These are phyloP conservation scores for Malacosoma neustria DNA, from an alignment of 2,888 invertebrate genomes.

Conservation along the genomic window DNA sequence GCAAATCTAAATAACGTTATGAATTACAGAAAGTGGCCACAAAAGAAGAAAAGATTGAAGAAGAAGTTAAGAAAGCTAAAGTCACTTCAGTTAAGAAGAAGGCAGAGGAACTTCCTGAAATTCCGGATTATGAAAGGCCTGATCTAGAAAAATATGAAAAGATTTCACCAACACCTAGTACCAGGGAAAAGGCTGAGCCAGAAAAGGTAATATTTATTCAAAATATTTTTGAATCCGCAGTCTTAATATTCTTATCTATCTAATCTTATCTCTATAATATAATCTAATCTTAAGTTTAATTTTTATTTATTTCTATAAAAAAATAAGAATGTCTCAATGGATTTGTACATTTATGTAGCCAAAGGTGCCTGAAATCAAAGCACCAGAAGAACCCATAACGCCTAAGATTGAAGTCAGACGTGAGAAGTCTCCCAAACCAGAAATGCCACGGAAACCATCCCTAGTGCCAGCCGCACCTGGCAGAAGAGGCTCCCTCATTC, in stretches of 20 bases:
- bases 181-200: conserved; percentile 64
- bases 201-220: conserved; percentile 36
- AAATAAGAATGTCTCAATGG: no score
- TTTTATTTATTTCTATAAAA: no score
- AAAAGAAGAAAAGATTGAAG: conserved; percentile 61
- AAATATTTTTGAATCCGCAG: no score
- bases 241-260: no score
- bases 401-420: conserved; percentile 92
- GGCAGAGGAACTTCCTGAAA: conserved; percentile 76
- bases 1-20: no score
- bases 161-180: conserved; percentile 65
- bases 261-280: no score
- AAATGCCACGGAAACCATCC: conserved; percentile 82
- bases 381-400: conserved; percentile 51
- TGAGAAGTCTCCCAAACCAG: conserved; percentile 81
- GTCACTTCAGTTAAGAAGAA: conserved; percentile 65
- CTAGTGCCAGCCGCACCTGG: conserved; percentile 75
- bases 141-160: conserved; percentile 81
- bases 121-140: conserved; percentile 85
- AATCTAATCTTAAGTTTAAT: no score
- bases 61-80: conserved; percentile 64
- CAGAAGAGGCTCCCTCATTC: conserved; percentile 88
- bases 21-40: conserved; percentile 61
- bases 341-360: no score
- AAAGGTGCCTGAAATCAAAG: conserved; percentile 74